Percentiles rank a stretch among this genome's conserved stretches.
Conservation (phyloP, 2,113 vertebrate species). For the Catharus minimus region DNA sequence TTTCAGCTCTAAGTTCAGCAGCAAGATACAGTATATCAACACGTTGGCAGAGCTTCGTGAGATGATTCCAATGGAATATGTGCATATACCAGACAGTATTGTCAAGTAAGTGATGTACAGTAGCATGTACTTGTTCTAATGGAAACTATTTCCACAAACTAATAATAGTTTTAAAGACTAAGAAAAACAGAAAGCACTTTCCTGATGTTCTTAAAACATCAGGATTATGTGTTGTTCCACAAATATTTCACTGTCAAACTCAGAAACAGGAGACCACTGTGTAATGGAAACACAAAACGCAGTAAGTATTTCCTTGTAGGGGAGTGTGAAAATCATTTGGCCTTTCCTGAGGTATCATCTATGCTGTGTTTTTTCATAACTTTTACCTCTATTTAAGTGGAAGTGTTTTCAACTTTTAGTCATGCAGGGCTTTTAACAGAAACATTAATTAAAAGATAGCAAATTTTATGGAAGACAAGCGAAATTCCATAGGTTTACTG, state of each 20-base stretch:
- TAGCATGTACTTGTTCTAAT: neutral
- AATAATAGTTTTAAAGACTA: neutral
- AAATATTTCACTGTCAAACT: neutral
- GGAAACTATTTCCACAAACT: neutral
- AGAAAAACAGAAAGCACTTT: neutral
- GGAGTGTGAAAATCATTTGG: neutral
- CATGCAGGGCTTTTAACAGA: neutral
- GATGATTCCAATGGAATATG: slow-evolving; percentile 93
- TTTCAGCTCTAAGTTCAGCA: slow-evolving; percentile 95
- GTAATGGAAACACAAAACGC: neutral
- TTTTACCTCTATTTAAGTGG: neutral
- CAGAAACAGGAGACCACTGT: neutral
- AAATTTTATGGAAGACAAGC: neutral
- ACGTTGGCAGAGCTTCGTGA: slow-evolving; percentile 88
- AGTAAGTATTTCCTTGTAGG: neutral
- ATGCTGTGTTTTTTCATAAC: neutral
- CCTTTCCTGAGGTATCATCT: neutral
- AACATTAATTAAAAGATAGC: neutral
- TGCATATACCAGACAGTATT: slow-evolving; percentile 95
- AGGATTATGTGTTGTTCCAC: neutral
- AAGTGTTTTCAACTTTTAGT: neutral
- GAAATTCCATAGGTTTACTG: neutral
- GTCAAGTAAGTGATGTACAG: slow-evolving; percentile 83
- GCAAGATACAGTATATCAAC: slow-evolving; percentile 92
- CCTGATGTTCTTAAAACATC: neutral